These are phyloP conservation scores for Allolobophora icterica DNA, from an alignment of 2,888 invertebrate genomes.

Conservation along the genomic window DNA sequence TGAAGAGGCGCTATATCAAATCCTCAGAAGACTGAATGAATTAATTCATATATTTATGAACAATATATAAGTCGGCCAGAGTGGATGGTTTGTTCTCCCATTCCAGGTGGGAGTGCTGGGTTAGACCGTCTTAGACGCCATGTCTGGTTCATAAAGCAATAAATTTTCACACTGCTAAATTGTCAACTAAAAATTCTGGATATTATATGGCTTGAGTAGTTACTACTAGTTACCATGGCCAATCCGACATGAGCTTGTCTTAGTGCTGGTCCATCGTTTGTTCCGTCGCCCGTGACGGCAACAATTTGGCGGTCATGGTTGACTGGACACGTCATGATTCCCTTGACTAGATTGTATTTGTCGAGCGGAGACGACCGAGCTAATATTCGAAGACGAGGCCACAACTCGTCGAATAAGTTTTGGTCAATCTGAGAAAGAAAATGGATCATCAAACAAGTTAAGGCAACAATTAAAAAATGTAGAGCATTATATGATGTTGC, in stretches of 20 bases:
- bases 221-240: constrained; percentile 37
- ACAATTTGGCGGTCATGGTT: constrained; percentile 27
- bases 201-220: neutral
- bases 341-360: constrained; percentile 38
- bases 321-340: constrained; percentile 35
- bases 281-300: constrained; percentile 39
- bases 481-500: neutral
- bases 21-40: too few species aligned
- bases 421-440: constrained; percentile 28
- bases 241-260: constrained; percentile 39
- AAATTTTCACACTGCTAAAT: neutral
- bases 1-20: too few species aligned
- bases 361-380: constrained; percentile 31
- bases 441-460: neutral
- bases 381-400: constrained; percentile 36
- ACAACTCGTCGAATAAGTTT: constrained; percentile 32
- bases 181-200: neutral
- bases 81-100: too few species aligned
- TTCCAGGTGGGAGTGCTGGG: too few species aligned
- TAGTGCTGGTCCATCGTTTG: constrained; percentile 37
- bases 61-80: too few species aligned
- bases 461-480: neutral
- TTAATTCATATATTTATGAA: too few species aligned
- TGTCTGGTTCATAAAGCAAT: neutral
- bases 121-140: too few species aligned